These are phyloP conservation scores for Isichthys henryi DNA, from an alignment of 2,113 vertebrate genomes.

Conservation along the genomic window DNA sequence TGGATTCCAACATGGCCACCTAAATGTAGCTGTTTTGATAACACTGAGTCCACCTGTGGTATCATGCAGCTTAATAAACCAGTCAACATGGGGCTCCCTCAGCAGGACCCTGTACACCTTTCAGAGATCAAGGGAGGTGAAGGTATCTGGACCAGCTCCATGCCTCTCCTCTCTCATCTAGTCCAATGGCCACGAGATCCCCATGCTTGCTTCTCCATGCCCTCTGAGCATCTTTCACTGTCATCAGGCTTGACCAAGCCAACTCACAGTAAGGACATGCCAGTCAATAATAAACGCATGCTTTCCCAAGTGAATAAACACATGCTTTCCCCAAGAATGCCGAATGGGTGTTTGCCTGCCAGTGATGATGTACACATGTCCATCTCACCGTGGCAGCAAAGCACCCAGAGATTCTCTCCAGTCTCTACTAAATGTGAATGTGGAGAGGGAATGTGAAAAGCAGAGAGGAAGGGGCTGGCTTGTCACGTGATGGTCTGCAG, in stretches of 20 bases:
- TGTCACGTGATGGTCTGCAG: neutral
- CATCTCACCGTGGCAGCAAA: neutral
- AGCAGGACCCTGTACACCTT: neutral
- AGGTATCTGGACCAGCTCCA: neutral
- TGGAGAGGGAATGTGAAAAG: neutral
- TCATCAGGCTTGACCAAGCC: constrained; percentile 36
- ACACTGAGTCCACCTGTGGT: neutral
- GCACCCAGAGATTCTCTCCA: neutral
- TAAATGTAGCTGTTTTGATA: neutral
- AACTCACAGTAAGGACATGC: neutral
- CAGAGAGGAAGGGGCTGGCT: neutral
- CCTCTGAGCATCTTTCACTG: neutral
- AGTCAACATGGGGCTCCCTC: neutral
- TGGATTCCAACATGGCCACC: neutral
- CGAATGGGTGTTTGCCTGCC: constrained; percentile 21
- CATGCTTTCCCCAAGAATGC: constrained; percentile 17
- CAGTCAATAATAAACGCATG: neutral
- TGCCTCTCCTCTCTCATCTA: neutral
- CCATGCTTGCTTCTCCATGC: neutral
- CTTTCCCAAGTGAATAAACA: neutral
- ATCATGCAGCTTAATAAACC: neutral
- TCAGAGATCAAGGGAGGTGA: neutral
- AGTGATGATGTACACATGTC: neutral
- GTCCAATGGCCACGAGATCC: neutral
- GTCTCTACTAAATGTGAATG: constrained; percentile 14